A percentile compares a stretch with the other conserved stretches of the same genome.
Conservation (phyloP, 2,797 vertebrate species). For the Nannoperca australis region DNA sequence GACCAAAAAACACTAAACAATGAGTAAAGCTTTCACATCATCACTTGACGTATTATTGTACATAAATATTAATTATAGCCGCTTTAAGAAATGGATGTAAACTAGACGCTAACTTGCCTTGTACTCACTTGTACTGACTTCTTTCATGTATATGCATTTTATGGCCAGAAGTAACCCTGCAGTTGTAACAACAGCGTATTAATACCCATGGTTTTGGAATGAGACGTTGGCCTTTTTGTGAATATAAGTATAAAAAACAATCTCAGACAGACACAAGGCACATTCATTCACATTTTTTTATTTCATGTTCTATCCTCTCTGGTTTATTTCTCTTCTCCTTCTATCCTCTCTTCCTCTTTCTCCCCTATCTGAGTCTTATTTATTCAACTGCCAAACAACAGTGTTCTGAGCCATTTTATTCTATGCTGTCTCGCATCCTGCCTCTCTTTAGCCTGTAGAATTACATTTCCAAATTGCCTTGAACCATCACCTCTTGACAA, state of each 20-base stretch:
- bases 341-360: neutral
- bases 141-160: neutral
- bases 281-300: neutral
- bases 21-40: too few species aligned
- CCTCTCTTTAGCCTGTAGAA: conserved; percentile 21
- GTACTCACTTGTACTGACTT: neutral
- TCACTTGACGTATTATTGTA: neutral
- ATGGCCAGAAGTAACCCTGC: neutral
- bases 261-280: neutral
- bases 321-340: conserved; percentile 15
- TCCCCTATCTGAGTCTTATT: conserved; percentile 47
- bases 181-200: neutral
- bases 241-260: neutral
- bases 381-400: conserved; percentile 42
- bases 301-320: conserved; percentile 16
- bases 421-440: neutral
- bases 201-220: neutral
- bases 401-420: conserved; percentile 19
- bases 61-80: neutral
- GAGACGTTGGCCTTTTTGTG: neutral
- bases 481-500: conserved; percentile 40
- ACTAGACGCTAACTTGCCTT: neutral
- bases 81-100: neutral
- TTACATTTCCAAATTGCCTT: conserved; percentile 41
- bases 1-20: too few species aligned